Conservation (phyloP, 2,888 invertebrate species). For the Ectropis crepuscularia region DNA sequence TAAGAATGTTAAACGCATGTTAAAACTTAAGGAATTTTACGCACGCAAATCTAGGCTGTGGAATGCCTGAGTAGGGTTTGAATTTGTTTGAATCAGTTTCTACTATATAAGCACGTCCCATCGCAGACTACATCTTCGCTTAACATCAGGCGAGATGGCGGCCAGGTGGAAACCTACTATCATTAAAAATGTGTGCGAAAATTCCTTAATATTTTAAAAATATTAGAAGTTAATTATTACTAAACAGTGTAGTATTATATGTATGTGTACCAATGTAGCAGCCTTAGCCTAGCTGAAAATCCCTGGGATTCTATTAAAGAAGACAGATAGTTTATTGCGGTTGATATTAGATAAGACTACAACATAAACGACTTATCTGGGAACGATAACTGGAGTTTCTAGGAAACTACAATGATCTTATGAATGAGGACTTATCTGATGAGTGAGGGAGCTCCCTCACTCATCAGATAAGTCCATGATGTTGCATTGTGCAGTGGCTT, state of each 20-base stretch:
- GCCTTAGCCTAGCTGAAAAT: slow-evolving; percentile 53
- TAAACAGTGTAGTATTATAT: slow-evolving; percentile 18
- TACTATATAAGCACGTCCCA: too few species aligned
- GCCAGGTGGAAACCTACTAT: too few species aligned
- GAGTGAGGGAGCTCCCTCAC: background rate
- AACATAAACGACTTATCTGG: background rate
- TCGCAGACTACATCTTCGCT: too few species aligned
- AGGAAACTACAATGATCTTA: background rate
- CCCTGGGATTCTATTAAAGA: slow-evolving; percentile 47
- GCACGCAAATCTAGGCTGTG: background rate
- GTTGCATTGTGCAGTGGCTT: slow-evolving; percentile 2
- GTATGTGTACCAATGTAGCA: slow-evolving; percentile 26
- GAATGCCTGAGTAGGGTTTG: background rate
- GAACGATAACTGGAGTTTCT: background rate
- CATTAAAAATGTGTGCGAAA: slow-evolving; percentile 14
- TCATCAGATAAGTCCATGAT: background rate
- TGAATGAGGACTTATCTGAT: too few species aligned
- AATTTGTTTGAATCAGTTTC: too few species aligned
- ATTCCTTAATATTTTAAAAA: slow-evolving; percentile 10
- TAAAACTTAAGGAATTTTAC: slow-evolving; percentile 18
- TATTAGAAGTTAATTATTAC: background rate
- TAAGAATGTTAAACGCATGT: slow-evolving; percentile 19
- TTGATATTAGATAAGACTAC: slow-evolving; percentile 15
- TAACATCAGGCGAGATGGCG: too few species aligned
- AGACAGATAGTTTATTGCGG: slow-evolving; percentile 32